These are phyloP conservation scores for Sinodicranocentrus sp. DNA, from an alignment of 2,888 invertebrate genomes.

Conservation along the genomic window DNA sequence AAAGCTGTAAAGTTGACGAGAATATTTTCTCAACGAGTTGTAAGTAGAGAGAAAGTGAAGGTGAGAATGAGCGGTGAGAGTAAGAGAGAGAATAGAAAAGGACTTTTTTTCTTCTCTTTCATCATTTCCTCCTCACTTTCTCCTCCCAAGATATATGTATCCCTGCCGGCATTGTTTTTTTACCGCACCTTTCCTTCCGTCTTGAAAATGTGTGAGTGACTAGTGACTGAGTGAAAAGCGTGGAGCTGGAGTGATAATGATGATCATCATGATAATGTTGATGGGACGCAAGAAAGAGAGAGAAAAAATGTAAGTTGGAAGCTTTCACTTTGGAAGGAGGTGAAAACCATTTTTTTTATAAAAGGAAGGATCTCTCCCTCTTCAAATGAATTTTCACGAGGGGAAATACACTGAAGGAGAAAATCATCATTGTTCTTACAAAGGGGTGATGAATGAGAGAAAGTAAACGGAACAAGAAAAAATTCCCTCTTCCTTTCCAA, in stretches of 20 bases:
- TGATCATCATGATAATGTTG: constrained; percentile 6
- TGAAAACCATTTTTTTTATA: not conserved
- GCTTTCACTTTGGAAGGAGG: not conserved
- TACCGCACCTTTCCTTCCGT: not conserved
- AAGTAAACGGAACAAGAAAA: not conserved
- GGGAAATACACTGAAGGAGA: not conserved
- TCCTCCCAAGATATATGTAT: too few species aligned
- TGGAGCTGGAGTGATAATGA: too few species aligned
- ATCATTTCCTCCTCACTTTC: too few species aligned
- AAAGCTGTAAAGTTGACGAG: too few species aligned
- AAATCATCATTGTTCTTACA: not conserved
- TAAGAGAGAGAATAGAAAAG: not conserved
- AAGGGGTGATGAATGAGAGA: not conserved
- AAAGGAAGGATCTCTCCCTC: not conserved
- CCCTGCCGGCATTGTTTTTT: constrained; percentile 12
- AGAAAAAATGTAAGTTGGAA: not conserved
- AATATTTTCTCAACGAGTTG: not conserved
- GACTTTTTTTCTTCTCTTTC: not conserved
- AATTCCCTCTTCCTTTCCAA: too few species aligned
- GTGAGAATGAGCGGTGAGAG: not conserved
- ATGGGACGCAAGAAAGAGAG: not conserved
- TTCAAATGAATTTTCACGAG: not conserved
- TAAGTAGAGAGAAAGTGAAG: not conserved
- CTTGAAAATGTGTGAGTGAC: too few species aligned
- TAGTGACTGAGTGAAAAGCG: too few species aligned